A percentile compares a stretch with the other conserved stretches of the same genome.
phyloP scores from a whole-genome alignment of 2,113 vertebrate genomes.

The Bungarus multicinctus region DNA sequence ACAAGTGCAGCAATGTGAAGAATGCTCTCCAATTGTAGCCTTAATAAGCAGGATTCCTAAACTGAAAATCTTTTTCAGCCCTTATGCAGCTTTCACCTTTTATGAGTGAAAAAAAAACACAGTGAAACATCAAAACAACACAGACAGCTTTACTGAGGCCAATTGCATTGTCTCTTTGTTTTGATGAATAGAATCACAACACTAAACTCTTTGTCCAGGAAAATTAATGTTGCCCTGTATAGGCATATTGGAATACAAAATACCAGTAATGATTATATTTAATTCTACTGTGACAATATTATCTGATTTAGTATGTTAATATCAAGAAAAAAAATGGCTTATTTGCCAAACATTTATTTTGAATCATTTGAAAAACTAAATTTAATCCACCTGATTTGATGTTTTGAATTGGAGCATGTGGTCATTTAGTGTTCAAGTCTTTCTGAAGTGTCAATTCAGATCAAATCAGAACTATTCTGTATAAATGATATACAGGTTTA shows the following conservation, averaged over 20 bases:
- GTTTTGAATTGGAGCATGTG: not conserved
- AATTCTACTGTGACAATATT: not conserved
- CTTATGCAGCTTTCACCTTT: not conserved
- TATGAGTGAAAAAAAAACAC: not conserved
- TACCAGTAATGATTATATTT: not conserved
- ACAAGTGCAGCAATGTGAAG: not conserved
- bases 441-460: not conserved
- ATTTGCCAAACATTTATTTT: not conserved
- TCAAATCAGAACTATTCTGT: not conserved
- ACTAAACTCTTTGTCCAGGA: not conserved
- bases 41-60: not conserved
- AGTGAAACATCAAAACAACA: not conserved
- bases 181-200: not conserved
- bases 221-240: not conserved
- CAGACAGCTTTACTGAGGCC: not conserved
- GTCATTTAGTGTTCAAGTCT: not conserved
- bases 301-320: not conserved
- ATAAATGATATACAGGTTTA: not conserved
- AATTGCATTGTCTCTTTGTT: not conserved
- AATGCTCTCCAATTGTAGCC: not conserved
- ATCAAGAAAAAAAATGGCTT: not conserved
- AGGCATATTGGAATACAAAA: not conserved
- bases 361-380: not conserved
- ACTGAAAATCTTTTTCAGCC: not conserved
- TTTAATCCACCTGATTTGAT: not conserved